Evolutionary conservation across 2,113 vertebrate genomes (phyloP).

Genomic region (Anolis sagrei): DNA sequence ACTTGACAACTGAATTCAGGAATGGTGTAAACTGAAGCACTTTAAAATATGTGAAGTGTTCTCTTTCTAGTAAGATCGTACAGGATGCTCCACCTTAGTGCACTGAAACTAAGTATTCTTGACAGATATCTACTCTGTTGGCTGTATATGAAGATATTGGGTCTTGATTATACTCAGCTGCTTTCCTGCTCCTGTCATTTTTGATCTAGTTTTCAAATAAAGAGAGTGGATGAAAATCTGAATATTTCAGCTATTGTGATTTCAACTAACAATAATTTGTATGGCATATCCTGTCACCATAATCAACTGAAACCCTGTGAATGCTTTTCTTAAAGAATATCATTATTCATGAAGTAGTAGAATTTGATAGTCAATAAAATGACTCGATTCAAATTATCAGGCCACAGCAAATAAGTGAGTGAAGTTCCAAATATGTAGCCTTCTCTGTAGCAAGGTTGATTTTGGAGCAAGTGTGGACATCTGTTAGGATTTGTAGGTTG

Average conservation of each 20-base stretch:
- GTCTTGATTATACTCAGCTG: constrained; percentile 7
- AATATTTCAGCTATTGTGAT: neutral
- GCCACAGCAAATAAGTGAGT: too few relatives aligned
- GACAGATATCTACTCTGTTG: neutral
- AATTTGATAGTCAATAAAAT: neutral
- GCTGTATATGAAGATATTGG: neutral
- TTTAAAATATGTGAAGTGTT: neutral
- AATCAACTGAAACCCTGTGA: neutral
- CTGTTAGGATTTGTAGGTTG: too few relatives aligned
- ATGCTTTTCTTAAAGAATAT: neutral
- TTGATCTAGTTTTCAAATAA: neutral
- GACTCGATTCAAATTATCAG: neutral
- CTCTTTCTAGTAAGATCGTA: neutral
- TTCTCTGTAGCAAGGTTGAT: neutral
- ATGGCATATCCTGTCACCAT: neutral
- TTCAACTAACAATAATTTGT: neutral
- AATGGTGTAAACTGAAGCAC: neutral
- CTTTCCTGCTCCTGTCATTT: neutral
- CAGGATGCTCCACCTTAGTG: neutral
- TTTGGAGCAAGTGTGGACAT: neutral
- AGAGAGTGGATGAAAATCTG: neutral
- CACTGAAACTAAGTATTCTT: neutral
- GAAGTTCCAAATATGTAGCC: neutral
- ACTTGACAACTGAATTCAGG: neutral
- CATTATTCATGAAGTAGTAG: neutral